A percentile compares a stretch with the other conserved stretches of the same genome.
phyloP scores from a whole-genome alignment of 2,888 invertebrate genomes.

The Agonopterix subpropinquella region DNA sequence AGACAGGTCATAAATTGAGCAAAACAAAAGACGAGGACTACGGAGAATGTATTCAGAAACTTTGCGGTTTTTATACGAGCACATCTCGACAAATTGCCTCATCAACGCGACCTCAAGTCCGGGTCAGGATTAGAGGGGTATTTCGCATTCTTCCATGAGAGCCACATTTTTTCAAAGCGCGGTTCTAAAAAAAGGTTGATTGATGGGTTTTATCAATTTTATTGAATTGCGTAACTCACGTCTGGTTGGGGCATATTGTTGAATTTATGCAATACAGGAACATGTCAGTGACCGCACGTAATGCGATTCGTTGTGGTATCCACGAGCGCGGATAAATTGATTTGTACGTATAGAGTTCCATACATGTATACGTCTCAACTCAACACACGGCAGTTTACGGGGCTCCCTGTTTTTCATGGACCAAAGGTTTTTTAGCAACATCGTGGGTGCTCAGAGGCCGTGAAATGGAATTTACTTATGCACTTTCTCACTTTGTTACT shows the following conservation, averaged over 20 bases:
- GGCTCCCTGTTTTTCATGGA: conserved; percentile 14
- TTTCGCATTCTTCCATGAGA: conserved; percentile 11
- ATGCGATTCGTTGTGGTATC: conserved; percentile 59
- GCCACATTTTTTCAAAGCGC: background rate
- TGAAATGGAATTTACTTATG: conserved; percentile 28
- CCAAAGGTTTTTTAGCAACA: conserved; percentile 16
- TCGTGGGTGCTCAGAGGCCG: conserved; percentile 26
- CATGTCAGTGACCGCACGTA: conserved; percentile 65
- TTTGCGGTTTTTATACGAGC: conserved; percentile 46
- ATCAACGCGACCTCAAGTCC: conserved; percentile 25
- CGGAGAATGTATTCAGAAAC: conserved; percentile 42
- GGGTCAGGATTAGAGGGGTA: conserved; percentile 8
- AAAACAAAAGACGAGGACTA: conserved; percentile 46
- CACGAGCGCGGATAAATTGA: conserved; percentile 57
- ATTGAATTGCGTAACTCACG: background rate
- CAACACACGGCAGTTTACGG: background rate
- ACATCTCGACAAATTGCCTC: conserved; percentile 38
- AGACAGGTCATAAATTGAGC: conserved; percentile 37
- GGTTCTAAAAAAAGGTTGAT: too few relatives aligned
- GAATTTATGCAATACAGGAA: conserved; percentile 54
- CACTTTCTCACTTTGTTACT: conserved; percentile 23
- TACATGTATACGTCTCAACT: background rate
- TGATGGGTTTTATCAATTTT: too few relatives aligned
- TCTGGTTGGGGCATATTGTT: conserved; percentile 21
- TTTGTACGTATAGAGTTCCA: conserved; percentile 17